phyloP scores from a whole-genome alignment of 2,113 vertebrate species.

The Anthoscopus minutus region DNA sequence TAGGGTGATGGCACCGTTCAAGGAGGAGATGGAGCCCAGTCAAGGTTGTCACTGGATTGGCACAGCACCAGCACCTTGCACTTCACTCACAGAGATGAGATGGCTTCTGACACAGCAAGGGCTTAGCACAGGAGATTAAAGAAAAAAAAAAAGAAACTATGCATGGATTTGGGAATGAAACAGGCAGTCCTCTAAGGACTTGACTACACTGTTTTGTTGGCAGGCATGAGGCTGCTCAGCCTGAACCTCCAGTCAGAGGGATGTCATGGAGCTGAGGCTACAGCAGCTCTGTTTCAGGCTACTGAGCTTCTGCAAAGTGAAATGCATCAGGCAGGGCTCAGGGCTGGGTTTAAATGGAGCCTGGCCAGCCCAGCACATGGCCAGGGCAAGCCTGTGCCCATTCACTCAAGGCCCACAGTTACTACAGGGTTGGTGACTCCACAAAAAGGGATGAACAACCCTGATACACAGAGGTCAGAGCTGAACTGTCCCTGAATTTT shows the following conservation, averaged over 20 bases:
- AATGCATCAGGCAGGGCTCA: background rate
- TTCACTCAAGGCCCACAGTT: background rate
- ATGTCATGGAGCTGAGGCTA: background rate
- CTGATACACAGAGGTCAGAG: accelerated
- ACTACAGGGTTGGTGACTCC: background rate
- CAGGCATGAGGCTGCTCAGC: background rate
- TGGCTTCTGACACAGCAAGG: background rate
- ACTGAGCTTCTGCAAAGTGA: background rate
- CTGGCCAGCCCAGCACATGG: background rate
- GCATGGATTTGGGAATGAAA: background rate
- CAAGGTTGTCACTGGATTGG: background rate
- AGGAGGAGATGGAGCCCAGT: background rate
- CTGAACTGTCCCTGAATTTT: background rate
- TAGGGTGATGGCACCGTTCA: background rate
- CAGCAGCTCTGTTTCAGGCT: background rate
- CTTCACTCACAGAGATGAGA: background rate
- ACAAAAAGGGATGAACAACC: background rate
- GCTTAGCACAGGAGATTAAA: background rate
- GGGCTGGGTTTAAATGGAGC: background rate
- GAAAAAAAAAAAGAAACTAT: background rate
- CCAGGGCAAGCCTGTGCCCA: background rate
- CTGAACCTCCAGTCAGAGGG: background rate
- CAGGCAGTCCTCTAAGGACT: background rate
- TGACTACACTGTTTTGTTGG: background rate
- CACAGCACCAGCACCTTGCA: background rate